Evolutionary conservation across 1,140 invertebrate genomes (phyloP).

Genomic region (Apis cerana): DNA sequence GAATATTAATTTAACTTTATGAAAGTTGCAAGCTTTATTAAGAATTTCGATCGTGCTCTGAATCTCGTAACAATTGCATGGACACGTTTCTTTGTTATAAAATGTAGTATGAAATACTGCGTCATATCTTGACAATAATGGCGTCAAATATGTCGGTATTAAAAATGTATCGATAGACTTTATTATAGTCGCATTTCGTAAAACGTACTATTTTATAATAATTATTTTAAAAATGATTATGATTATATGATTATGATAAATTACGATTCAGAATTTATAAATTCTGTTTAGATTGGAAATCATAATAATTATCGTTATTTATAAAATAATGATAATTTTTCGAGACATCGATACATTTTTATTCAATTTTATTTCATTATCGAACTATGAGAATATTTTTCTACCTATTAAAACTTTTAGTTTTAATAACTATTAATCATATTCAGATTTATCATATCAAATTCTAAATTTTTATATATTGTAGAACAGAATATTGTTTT

Average conservation of each 20-base stretch:
- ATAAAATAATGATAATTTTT: too few species aligned
- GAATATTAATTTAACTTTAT: background rate
- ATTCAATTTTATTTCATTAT: too few species aligned
- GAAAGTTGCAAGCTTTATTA: background rate
- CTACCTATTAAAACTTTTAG: background rate
- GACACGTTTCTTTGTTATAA: background rate
- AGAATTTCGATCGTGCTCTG: background rate
- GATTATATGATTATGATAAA: too few species aligned
- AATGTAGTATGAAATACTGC: background rate
- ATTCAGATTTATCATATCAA: background rate
- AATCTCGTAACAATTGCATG: background rate
- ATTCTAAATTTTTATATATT: background rate
- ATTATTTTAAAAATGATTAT: background rate
- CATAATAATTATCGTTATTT: background rate
- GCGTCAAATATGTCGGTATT: background rate
- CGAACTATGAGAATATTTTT: background rate
- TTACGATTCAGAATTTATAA: background rate
- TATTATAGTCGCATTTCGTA: background rate
- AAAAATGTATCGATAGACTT: background rate
- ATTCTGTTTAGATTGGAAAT: background rate
- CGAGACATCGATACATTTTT: too few species aligned
- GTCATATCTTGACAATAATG: background rate
- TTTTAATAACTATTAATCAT: background rate
- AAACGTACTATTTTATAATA: background rate
- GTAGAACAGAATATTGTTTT: background rate